Evolutionary conservation across 2,113 vertebrate species (phyloP).

Genomic region (Eretmochelys imbricata): DNA sequence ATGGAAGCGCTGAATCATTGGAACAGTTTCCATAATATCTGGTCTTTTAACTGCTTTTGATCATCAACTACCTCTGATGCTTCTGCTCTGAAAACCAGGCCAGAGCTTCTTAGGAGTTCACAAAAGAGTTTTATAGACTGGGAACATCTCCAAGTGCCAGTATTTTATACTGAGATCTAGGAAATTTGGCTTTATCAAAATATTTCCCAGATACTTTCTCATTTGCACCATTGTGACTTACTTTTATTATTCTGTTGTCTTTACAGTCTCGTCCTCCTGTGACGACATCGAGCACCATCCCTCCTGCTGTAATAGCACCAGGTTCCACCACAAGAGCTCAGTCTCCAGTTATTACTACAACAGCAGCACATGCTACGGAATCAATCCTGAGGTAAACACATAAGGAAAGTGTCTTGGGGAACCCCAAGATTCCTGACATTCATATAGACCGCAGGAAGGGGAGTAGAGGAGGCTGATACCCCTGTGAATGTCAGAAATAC

Average conservation of each 20-base stretch:
- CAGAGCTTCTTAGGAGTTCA: not conserved
- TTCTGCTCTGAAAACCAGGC: not conserved
- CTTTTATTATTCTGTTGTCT: conserved; percentile 20
- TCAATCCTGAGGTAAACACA: conserved; percentile 87
- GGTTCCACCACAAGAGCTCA: conserved; percentile 94
- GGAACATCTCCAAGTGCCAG: not conserved
- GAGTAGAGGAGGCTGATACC: fast-evolving
- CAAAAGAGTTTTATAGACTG: not conserved
- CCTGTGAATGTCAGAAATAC: not conserved
- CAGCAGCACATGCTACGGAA: conserved; percentile 90
- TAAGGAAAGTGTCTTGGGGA: not conserved
- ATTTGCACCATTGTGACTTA: not conserved
- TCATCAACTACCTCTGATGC: not conserved
- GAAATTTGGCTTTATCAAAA: not conserved
- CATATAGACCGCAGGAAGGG: not conserved
- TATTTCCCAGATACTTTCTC: not conserved
- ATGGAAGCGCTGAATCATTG: not conserved
- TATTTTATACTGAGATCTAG: not conserved
- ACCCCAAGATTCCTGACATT: not conserved
- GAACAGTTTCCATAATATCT: not conserved
- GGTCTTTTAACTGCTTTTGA: not conserved
- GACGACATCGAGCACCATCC: conserved; percentile 92
- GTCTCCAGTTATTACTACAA: conserved; percentile 93
- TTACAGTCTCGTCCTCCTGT: conserved; percentile 91
- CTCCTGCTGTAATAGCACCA: conserved; percentile 94